Percentiles rank a stretch among this genome's conserved stretches.
These are phyloP conservation scores for Dyspetes luteomarginatus DNA, from an alignment of 2,888 invertebrate species.

Conservation along the genomic window DNA sequence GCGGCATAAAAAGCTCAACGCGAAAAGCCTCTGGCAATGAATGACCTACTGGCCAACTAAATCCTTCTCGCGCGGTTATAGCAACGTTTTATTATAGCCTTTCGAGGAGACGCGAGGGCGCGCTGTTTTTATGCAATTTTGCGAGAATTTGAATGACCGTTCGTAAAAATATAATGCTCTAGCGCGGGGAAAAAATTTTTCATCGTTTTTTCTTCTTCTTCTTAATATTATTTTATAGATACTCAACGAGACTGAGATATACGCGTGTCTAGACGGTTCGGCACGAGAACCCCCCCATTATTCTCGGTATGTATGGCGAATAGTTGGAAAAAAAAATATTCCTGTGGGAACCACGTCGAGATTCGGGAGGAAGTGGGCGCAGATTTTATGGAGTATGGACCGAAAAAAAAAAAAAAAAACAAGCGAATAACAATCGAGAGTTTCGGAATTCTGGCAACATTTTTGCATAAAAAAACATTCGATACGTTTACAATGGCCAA, in stretches of 20 bases:
- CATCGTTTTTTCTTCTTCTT: constrained; percentile 68
- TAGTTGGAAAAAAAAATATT: constrained; percentile 65
- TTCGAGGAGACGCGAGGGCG: constrained; percentile 61
- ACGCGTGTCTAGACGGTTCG: constrained; percentile 78
- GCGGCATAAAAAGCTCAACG: constrained; percentile 52
- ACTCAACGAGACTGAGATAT: constrained; percentile 37
- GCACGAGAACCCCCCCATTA: constrained; percentile 75
- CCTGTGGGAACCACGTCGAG: constrained; percentile 72
- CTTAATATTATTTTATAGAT: not conserved
- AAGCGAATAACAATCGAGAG: not conserved
- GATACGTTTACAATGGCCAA: not conserved
- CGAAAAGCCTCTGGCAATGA: constrained; percentile 70
- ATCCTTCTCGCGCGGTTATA: constrained; percentile 2
- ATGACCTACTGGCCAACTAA: constrained; percentile 76
- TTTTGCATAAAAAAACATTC: not conserved
- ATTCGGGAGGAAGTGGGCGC: constrained; percentile 56
- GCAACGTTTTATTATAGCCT: constrained; percentile 67
- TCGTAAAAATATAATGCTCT: constrained; percentile 80
- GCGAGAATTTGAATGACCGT: constrained; percentile 82
- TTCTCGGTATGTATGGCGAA: constrained; percentile 65
- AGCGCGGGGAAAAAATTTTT: constrained; percentile 70
- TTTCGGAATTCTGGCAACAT: not conserved
- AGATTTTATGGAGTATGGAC: constrained; percentile 50
- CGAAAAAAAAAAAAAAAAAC: not conserved
- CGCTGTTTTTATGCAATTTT: constrained; percentile 80